A percentile compares a stretch with the other conserved stretches of the same genome.
phyloP scores from a whole-genome alignment of 2,797 vertebrate species.

The Rousettus madagascariensis region DNA sequence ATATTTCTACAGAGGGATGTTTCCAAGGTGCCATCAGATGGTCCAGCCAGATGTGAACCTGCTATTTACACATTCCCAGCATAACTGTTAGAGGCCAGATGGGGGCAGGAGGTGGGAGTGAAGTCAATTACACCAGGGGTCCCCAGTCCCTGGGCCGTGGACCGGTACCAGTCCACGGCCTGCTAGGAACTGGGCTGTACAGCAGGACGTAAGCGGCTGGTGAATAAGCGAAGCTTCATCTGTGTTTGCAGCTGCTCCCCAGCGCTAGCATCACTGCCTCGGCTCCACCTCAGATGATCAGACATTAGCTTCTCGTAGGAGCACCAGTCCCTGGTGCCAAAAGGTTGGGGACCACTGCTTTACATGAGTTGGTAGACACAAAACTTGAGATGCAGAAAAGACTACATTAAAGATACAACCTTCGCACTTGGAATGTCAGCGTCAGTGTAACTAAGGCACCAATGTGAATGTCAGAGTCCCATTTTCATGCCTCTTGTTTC shows the following conservation, averaged over 20 bases:
- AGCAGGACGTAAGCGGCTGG: too few species aligned
- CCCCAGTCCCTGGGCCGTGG: too few species aligned
- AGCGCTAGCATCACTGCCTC: too few species aligned
- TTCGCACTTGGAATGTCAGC: background rate
- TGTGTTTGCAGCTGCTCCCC: too few species aligned
- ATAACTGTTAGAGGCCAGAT: background rate
- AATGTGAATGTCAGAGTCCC: background rate
- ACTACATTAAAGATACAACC: fast-evolving
- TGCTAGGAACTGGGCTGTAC: too few species aligned
- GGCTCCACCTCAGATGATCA: too few species aligned
- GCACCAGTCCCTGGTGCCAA: too few species aligned
- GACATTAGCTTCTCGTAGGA: too few species aligned
- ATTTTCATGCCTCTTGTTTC: slow-evolving; percentile 65
- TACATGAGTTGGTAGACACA: background rate
- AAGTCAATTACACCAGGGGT: background rate
- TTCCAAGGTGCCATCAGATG: background rate
- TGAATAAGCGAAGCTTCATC: too few species aligned
- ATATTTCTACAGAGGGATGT: background rate
- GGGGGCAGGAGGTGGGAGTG: background rate
- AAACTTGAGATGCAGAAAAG: background rate
- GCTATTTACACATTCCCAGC: background rate
- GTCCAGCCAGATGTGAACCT: background rate
- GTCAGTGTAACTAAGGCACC: background rate
- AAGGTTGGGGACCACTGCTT: background rate
- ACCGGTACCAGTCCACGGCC: too few species aligned